Percentiles rank a stretch among this genome's conserved stretches.
These are phyloP conservation scores for Willisornis vidua DNA, from an alignment of 2,113 vertebrate genomes.

Conservation along the genomic window DNA sequence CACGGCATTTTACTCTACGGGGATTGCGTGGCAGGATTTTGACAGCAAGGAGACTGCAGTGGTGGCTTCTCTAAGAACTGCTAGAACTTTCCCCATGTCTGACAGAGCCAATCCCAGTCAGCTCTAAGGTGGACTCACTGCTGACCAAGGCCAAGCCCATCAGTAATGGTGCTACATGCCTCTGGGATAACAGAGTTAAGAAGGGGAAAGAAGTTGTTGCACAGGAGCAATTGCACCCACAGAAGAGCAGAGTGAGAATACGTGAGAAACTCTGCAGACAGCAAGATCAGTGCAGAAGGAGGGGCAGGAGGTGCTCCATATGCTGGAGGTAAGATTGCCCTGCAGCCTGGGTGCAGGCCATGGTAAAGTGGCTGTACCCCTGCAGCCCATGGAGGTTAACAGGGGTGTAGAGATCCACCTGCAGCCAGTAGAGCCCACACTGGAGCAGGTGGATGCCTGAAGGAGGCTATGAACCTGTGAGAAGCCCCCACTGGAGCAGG, in stretches of 20 bases:
- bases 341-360: background rate
- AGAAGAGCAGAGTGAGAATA: background rate
- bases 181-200: background rate
- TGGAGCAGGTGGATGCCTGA: no score
- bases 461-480: background rate
- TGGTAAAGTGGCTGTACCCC: background rate
- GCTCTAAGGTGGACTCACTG: background rate
- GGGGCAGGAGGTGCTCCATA: background rate
- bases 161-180: background rate
- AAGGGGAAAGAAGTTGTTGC: background rate
- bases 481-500: background rate
- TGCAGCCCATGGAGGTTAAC: background rate
- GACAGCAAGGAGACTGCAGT: background rate
- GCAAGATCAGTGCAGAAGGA: background rate
- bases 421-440: background rate
- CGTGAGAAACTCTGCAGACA: background rate
- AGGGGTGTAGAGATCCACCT: background rate
- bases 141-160: background rate
- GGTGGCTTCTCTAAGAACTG: background rate
- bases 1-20: background rate
- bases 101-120: background rate
- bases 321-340: background rate
- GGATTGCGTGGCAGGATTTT: background rate
- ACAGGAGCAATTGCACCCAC: background rate
- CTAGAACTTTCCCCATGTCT: background rate